Evolutionary conservation across 2,797 vertebrate species (phyloP), one percentile per base, ranked within the genome.

Genomic region (Sebastes oblongus): DNA sequence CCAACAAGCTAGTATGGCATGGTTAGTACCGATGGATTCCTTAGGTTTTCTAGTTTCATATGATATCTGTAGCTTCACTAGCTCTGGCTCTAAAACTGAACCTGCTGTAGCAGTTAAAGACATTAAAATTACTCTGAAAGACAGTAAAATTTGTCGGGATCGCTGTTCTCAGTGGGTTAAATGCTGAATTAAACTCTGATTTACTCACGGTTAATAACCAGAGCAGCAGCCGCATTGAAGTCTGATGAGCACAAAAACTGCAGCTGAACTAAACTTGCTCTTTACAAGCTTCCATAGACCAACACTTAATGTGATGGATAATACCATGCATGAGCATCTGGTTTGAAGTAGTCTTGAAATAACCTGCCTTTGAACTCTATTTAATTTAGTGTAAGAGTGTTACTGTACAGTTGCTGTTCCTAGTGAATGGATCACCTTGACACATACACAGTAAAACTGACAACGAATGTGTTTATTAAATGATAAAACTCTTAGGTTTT

Each of bases 241-340:
- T 52, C 10, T 77, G 50, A 55, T 62, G 36, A 46, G 58, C 39
- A 77, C 36, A 78, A 27, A 62, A 78, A 75, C 24, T 73, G 65
- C 34, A 50, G 36, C 56, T 69, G 55, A 78, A 30, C 20, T 29
- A 20, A 83, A 50, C 7, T 52, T 27, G 7, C 30, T 32, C 42
- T 70, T 52, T 24, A 24, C 36, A 54, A 59, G 56, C 27, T 24
- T 62, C 68, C 0, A 16, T 56, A 39, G 11, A 72, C 11, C 42
- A 50, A 12, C 18, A 20, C 4, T 22, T 74, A 50, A 36, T 56
- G 29, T 77, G 32, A 32, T 58, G 25, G n/a, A 22, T 59, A 64
- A 54, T 4, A 20, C 10, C 46, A 67, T 7, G 1, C 61, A 34
- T 12, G 6, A 30, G 59, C 46, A 70, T 69, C 32, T 76, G 22